These are phyloP conservation scores for Glyptemys insculpta DNA, from an alignment of 2,797 vertebrate species.

Conservation along the genomic window DNA sequence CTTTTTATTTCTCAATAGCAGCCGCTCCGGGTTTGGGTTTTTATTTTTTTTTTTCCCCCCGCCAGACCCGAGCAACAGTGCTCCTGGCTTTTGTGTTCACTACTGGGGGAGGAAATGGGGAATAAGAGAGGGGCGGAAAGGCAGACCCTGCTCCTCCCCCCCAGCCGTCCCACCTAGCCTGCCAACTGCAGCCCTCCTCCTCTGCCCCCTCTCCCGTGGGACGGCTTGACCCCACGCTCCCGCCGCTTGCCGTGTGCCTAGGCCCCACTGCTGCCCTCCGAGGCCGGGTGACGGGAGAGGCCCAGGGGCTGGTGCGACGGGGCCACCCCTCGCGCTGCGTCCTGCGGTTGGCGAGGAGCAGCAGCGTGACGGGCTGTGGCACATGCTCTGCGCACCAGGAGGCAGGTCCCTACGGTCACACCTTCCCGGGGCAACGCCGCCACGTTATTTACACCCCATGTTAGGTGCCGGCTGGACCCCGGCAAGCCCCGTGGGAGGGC, in stretches of 20 bases:
- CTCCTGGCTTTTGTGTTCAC: slow-evolving; percentile 77
- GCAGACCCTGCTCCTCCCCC: slow-evolving; percentile 3
- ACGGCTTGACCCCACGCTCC: background rate
- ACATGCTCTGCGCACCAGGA: too few relatives aligned
- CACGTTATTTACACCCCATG: background rate
- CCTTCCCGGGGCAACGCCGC: background rate
- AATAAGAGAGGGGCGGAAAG: background rate
- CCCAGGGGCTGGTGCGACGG: background rate
- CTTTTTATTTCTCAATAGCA: slow-evolving; percentile 82
- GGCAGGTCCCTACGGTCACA: background rate
- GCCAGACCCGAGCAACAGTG: slow-evolving; percentile 76
- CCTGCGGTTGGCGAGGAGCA: too few relatives aligned
- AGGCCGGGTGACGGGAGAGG: background rate
- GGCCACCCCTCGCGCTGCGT: background rate
- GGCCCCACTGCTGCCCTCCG: background rate
- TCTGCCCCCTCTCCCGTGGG: background rate
- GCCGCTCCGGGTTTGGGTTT: slow-evolving; percentile 31
- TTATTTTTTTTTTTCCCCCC: slow-evolving; percentile 53
- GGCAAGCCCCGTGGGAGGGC: background rate
- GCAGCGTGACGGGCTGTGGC: too few relatives aligned
- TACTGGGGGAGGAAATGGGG: slow-evolving; percentile 33
- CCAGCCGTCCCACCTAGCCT: background rate
- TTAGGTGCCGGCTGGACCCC: background rate
- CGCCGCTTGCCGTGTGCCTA: background rate
- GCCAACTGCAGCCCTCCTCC: slow-evolving; percentile 40